Evolutionary conservation across 2,113 vertebrate genomes (phyloP).

Genomic region (Vimba vimba): DNA sequence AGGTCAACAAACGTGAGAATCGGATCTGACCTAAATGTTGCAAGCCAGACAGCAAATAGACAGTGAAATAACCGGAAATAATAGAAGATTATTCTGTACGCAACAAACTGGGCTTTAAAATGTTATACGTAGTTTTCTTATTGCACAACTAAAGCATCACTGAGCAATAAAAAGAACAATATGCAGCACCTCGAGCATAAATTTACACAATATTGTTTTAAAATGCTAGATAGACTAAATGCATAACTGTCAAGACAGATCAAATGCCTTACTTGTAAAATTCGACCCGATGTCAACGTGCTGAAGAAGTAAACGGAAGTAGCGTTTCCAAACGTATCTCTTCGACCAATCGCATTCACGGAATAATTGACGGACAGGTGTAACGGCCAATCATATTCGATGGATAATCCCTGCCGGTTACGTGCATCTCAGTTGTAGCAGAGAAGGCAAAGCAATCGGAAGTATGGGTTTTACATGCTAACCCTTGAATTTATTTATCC

Average conservation of each 20-base stretch:
- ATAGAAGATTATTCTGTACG: not conserved
- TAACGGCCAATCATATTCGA: conserved; percentile 59
- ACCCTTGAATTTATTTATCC: conserved; percentile 48
- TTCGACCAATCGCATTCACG: conserved; percentile 59
- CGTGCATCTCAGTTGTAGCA: not conserved
- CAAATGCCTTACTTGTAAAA: not conserved
- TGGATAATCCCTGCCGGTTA: conserved; percentile 51
- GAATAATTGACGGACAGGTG: conserved; percentile 50
- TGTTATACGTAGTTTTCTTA: not conserved
- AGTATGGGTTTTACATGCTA: conserved; percentile 30
- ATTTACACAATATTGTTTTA: not conserved
- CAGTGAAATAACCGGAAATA: not conserved
- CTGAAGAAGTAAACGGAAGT: conserved; percentile 40
- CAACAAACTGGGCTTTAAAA: conserved; percentile 20
- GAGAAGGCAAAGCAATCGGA: not conserved
- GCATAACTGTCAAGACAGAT: not conserved
- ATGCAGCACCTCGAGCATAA: not conserved
- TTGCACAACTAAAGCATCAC: not conserved
- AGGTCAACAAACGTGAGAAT: not conserved
- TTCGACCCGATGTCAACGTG: not conserved
- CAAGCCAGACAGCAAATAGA: not conserved
- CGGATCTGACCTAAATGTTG: not conserved
- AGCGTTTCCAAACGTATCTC: not conserved
- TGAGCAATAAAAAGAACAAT: not conserved
- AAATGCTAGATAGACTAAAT: not conserved